Percentiles rank a stretch among this genome's conserved stretches.
These are phyloP conservation scores for Caretta caretta DNA, from an alignment of 2,113 vertebrate genomes.

Conservation along the genomic window DNA sequence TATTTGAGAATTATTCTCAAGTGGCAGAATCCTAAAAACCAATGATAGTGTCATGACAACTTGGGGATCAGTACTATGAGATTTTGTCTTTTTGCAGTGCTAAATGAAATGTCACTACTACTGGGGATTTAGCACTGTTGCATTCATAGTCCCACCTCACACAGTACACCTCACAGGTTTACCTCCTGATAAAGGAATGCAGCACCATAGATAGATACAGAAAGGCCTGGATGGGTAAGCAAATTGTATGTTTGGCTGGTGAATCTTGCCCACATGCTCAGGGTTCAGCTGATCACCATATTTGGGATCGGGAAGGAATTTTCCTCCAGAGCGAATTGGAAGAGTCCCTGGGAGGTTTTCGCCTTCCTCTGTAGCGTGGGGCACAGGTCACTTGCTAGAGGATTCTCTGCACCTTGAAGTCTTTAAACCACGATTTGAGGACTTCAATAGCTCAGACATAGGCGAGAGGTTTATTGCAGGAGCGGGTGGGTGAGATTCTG, in stretches of 20 bases:
- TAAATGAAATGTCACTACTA: conserved; percentile 48
- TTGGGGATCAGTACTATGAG: background rate
- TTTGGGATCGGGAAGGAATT: too few relatives aligned
- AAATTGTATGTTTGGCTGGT: background rate
- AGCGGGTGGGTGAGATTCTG: too few relatives aligned
- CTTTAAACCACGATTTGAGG: too few relatives aligned
- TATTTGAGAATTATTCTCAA: conserved; percentile 48
- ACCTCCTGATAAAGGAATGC: background rate
- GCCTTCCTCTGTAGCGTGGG: too few relatives aligned
- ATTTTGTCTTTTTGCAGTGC: background rate
- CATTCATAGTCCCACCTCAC: background rate
- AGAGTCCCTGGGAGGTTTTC: too few relatives aligned
- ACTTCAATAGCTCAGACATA: too few relatives aligned
- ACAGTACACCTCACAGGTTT: background rate
- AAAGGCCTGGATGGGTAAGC: background rate
- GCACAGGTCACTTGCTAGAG: too few relatives aligned
- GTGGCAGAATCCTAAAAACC: background rate
- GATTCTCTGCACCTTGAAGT: too few relatives aligned
- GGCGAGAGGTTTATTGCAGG: too few relatives aligned
- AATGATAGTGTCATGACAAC: background rate
- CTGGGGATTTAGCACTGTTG: conserved; percentile 6
- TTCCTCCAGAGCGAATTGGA: too few relatives aligned
- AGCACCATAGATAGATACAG: background rate
- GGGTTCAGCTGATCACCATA: too few relatives aligned
- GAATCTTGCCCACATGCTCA: too few relatives aligned